Percentiles rank a stretch among this genome's conserved stretches.
These are phyloP conservation scores for Philaenus spumarius DNA, from an alignment of 1,140 invertebrate species.

Conservation along the genomic window DNA sequence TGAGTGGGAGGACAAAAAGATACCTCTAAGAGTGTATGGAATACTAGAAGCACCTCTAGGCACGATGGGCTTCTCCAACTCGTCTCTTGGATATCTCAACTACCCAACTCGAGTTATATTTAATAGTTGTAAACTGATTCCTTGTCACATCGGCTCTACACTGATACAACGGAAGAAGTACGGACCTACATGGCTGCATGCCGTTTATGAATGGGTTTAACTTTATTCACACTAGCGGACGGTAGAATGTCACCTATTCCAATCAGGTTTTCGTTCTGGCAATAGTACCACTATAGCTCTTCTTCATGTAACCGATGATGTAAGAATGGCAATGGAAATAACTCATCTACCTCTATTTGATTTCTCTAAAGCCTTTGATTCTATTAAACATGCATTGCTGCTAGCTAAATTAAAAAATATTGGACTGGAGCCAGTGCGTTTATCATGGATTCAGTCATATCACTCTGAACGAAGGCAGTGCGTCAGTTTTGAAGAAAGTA, in stretches of 20 bases:
- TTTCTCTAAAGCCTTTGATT: too few relatives aligned
- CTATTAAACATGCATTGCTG: too few relatives aligned
- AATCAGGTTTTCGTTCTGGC: too few relatives aligned
- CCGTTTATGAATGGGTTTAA: slow-evolving; percentile 85
- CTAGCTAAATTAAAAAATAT: too few relatives aligned
- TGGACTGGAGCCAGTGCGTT: too few relatives aligned
- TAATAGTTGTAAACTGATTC: slow-evolving; percentile 95
- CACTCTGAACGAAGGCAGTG: too few relatives aligned
- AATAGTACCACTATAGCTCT: too few relatives aligned
- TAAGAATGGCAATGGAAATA: too few relatives aligned
- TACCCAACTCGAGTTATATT: slow-evolving; percentile 93
- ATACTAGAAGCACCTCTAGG: slow-evolving; percentile 77
- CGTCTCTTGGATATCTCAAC: slow-evolving; percentile 88
- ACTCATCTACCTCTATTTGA: too few relatives aligned
- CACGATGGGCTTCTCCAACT: slow-evolving; percentile 94
- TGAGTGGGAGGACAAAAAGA: slow-evolving; percentile 55
- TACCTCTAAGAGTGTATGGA: slow-evolving; percentile 73
- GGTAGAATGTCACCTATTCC: slow-evolving; percentile 80
- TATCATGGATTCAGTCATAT: too few relatives aligned
- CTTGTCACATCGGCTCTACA: slow-evolving; percentile 86
- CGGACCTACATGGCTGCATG: slow-evolving; percentile 69
- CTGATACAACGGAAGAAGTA: slow-evolving; percentile 88
- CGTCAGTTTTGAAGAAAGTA: too few relatives aligned
- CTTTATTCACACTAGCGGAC: slow-evolving; percentile 89
- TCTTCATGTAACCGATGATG: too few relatives aligned